These are phyloP conservation scores for Apostichopus californicus DNA, from an alignment of 35 echinoderm and acorn worm species.

Conservation along the genomic window DNA sequence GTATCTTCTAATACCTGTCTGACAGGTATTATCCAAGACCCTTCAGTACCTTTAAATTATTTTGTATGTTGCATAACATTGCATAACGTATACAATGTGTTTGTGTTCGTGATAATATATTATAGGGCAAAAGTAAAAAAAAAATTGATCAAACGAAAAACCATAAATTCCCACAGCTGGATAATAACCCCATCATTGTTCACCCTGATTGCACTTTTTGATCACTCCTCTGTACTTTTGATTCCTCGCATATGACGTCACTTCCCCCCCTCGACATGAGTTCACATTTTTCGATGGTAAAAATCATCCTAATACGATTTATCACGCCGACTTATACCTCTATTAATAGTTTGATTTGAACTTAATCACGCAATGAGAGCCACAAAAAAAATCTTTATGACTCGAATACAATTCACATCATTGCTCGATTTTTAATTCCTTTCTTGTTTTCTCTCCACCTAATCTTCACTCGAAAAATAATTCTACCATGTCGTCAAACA, in stretches of 20 bases:
- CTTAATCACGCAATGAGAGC: constrained; percentile 9
- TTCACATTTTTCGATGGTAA: not conserved
- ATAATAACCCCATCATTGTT: not conserved
- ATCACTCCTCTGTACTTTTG: not conserved
- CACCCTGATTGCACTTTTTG: not conserved
- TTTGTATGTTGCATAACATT: too few relatives aligned
- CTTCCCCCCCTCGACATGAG: not conserved
- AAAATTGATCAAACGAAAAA: too few relatives aligned
- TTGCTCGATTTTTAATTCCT: not conserved
- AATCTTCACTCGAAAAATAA: too few relatives aligned
- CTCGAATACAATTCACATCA: not conserved
- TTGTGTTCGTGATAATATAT: too few relatives aligned
- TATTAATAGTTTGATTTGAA: constrained; percentile 10
- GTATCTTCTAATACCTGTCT: too few relatives aligned
- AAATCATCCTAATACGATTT: not conserved
- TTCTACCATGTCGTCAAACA: too few relatives aligned
- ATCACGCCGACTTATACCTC: not conserved
- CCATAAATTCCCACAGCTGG: too few relatives aligned
- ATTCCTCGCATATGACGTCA: not conserved
- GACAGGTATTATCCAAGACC: too few relatives aligned
- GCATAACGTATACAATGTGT: too few relatives aligned
- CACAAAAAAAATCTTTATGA: not conserved
- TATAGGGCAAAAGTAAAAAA: too few relatives aligned
- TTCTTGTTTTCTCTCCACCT: not conserved
- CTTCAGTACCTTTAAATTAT: too few relatives aligned